Evolutionary conservation across 2,888 invertebrate genomes (phyloP), one percentile per base, ranked within the genome.

Genomic region (Limulus polyphemus): DNA sequence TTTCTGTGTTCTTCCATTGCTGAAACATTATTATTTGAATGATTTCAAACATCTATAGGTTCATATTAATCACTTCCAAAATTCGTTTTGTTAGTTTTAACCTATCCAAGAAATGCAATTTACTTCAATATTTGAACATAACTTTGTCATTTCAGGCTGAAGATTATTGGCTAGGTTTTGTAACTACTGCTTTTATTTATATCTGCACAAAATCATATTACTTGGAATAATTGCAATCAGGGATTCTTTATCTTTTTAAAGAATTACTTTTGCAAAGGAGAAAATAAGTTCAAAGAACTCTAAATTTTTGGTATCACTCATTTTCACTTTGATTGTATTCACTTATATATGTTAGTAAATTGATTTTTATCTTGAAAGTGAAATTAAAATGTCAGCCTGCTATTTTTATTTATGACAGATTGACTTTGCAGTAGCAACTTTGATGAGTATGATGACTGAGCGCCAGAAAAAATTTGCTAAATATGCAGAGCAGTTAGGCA

Each of bases 401-500:
- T 52, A 52, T 16, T 52, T 50, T 50, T 50, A 3, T 49, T 56
- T 46, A 59, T 69, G 70, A 47, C 74, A 87, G 87, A 80, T 84
- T 11, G 91, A 92, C 72, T 78, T 80, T 12, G 87, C 87, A 55
- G 81, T 91, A 51, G 80, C 81, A 0, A 84, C 83, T 55, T 77
- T 92, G 3, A 83, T 88, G 70, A 79, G 81, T 10, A 76, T 81
- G 3, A 83, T 88, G 72, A 83, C 84, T 1, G 93, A 94, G 59
- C 82, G 85, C 70, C 93, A 94, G 75, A 86, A 88, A 70, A 83
- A 83, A 17, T 92, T 88, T 76, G 86, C 89, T 1, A 85, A 88
- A 10, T 87, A 90, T 76, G 88, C 90, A 0, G 94, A 95, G 72
- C 83, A 90, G 58, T 81, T 95, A 64, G 83, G 86, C 49, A 84